Conservation (phyloP, 1,140 invertebrate species). For the Asbolus verrucosus region DNA sequence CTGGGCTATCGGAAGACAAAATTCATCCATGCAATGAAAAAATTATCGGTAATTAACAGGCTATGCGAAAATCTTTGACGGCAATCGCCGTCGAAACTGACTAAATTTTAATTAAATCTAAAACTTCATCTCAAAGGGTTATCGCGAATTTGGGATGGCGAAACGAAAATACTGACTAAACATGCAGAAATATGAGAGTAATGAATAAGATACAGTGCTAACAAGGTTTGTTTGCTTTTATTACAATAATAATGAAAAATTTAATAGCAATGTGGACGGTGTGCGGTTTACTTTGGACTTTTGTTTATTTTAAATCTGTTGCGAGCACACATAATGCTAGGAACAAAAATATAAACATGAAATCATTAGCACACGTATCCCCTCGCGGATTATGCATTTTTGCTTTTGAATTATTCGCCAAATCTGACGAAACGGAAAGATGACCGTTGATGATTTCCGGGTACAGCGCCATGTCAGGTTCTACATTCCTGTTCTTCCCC, state of each 20-base stretch:
- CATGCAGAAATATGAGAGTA: slow-evolving; percentile 26
- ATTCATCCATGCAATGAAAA: not conserved
- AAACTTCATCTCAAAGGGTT: slow-evolving; percentile 32
- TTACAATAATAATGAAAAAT: slow-evolving; percentile 40
- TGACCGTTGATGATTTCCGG: no score
- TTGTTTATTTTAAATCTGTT: slow-evolving; percentile 30
- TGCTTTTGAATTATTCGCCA: slow-evolving; percentile 3
- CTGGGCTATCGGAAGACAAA: no score
- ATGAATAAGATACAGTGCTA: slow-evolving; percentile 37
- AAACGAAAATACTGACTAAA: slow-evolving; percentile 33
- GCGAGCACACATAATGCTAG: slow-evolving; percentile 17
- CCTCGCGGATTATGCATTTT: slow-evolving; percentile 6
- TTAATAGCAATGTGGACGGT: slow-evolving; percentile 35
- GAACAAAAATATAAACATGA: slow-evolving; percentile 38
- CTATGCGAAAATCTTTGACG: slow-evolving; percentile 1
- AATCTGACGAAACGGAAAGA: not conserved
- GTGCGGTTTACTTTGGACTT: slow-evolving; percentile 23
- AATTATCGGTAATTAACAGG: slow-evolving; percentile 24
- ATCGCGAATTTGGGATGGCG: slow-evolving; percentile 18
- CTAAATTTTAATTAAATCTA: slow-evolving; percentile 18
- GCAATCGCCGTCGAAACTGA: slow-evolving; percentile 1
- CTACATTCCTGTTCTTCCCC: not conserved
- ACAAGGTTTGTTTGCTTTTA: slow-evolving; percentile 31
- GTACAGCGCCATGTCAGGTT: not conserved
- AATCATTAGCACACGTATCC: slow-evolving; percentile 30